Conservation (phyloP, 2,113 vertebrate genomes). For the Oncorhynchus mykiss region DNA sequence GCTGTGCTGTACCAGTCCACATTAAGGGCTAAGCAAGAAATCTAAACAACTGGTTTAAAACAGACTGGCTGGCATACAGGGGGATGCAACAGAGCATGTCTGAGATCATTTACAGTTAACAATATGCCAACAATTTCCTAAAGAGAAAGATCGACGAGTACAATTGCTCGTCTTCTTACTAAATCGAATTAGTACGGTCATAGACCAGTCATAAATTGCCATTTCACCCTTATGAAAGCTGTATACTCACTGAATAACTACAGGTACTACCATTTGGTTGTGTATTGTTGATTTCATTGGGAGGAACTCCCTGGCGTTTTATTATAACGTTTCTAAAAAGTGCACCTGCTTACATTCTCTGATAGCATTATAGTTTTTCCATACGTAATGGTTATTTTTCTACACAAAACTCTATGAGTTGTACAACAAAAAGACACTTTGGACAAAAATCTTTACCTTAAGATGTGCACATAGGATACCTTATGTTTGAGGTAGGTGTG, state of each 20-base stretch:
- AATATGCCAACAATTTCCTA: neutral
- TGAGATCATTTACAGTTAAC: neutral
- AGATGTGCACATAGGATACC: conserved; percentile 1
- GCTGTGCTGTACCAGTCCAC: conserved; percentile 26
- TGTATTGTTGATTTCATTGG: neutral
- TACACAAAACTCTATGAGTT: conserved; percentile 27
- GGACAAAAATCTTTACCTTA: conserved; percentile 21
- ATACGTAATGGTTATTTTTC: neutral
- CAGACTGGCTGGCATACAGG: neutral
- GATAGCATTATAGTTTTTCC: conserved; percentile 15
- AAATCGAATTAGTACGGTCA: neutral
- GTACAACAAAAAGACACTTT: conserved; percentile 20
- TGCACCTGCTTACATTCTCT: conserved; percentile 63
- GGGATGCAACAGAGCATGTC: neutral
- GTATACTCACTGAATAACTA: neutral
- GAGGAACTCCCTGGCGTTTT: conserved; percentile 27
- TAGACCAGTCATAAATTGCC: neutral
- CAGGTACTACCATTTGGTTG: neutral
- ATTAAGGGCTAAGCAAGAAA: neutral
- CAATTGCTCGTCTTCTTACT: neutral
- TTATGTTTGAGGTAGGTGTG: neutral
- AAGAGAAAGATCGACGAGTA: no score
- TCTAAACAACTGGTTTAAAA: neutral
- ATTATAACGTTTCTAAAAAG: conserved; percentile 46
- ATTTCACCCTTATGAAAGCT: neutral